These are phyloP conservation scores for Coenonympha glycerion DNA, from an alignment of 2,888 invertebrate species.

Conservation along the genomic window DNA sequence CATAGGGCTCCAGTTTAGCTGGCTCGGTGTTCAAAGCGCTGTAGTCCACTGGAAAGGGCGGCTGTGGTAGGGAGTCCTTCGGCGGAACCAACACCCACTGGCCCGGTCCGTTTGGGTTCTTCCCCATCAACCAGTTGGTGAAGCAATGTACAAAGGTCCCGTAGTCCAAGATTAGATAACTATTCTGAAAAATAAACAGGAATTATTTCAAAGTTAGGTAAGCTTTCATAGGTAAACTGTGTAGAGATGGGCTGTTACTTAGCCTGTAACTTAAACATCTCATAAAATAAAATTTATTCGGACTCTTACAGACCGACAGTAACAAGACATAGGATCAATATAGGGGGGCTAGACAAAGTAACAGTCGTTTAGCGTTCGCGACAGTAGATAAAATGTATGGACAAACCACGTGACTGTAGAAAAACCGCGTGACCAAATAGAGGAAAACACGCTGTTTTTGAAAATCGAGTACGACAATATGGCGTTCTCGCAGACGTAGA, in stretches of 20 bases:
- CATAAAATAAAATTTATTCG: no score
- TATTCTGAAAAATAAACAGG: slow-evolving; percentile 75
- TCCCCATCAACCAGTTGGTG: slow-evolving; percentile 83
- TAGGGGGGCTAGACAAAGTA: no score
- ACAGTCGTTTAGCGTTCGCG: no score
- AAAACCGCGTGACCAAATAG: no score
- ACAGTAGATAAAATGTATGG: no score
- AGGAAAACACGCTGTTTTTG: no score
- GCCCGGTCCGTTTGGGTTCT: slow-evolving; percentile 84
- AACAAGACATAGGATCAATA: no score
- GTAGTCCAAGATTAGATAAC: slow-evolving; percentile 80
- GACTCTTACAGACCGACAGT: no score
- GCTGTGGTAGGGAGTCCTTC: slow-evolving; percentile 70
- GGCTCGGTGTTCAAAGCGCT: slow-evolving; percentile 83
- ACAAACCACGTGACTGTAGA: no score
- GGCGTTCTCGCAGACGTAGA: no score
- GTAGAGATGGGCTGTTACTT: not conserved
- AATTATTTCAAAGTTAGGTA: not conserved
- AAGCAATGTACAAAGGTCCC: slow-evolving; percentile 83
- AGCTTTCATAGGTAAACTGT: not conserved
- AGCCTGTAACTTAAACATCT: no score
- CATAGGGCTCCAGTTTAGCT: slow-evolving; percentile 81
- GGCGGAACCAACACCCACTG: slow-evolving; percentile 82
- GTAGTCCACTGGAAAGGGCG: slow-evolving; percentile 84
- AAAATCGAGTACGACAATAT: no score